phyloP scores from a whole-genome alignment of 1,140 invertebrate species.

The Trypoxylus dichotomus region DNA sequence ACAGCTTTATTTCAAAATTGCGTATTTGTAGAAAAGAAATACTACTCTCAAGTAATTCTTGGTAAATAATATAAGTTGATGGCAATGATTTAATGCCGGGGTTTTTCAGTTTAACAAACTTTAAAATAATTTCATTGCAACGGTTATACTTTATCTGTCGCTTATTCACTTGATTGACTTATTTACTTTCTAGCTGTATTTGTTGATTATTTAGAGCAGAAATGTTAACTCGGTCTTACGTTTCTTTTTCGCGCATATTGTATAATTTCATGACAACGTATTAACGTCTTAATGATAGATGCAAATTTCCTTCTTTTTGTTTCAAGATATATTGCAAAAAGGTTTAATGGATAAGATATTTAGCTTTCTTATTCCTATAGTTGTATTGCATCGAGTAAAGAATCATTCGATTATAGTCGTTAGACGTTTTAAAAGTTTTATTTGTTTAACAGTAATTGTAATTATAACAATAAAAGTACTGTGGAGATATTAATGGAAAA shows the following conservation, averaged over 20 bases:
- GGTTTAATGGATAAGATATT: too few relatives aligned
- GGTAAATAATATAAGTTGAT: background rate
- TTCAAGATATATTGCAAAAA: too few relatives aligned
- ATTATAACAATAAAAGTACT: too few relatives aligned
- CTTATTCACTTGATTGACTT: conserved; percentile 1
- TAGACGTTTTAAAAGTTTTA: too few relatives aligned
- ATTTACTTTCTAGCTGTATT: conserved; percentile 7
- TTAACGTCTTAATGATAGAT: too few relatives aligned
- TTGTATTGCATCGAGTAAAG: too few relatives aligned
- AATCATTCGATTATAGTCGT: too few relatives aligned
- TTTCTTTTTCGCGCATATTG: background rate
- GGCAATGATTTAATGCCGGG: background rate
- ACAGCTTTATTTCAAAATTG: background rate
- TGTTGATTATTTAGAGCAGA: conserved; percentile 20
- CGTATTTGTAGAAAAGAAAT: background rate
- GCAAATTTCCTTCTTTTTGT: too few relatives aligned
- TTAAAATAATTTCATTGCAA: background rate
- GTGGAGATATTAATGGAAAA: too few relatives aligned
- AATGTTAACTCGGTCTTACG: background rate
- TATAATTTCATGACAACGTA: too few relatives aligned
- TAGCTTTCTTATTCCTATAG: too few relatives aligned
- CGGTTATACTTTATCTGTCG: background rate
- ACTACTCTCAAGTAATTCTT: background rate
- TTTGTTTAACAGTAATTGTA: too few relatives aligned
- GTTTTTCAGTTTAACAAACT: background rate